Base-by-base conservation (phyloP, 2,888 invertebrate genomes). In the Phengaris arion region DNA sequence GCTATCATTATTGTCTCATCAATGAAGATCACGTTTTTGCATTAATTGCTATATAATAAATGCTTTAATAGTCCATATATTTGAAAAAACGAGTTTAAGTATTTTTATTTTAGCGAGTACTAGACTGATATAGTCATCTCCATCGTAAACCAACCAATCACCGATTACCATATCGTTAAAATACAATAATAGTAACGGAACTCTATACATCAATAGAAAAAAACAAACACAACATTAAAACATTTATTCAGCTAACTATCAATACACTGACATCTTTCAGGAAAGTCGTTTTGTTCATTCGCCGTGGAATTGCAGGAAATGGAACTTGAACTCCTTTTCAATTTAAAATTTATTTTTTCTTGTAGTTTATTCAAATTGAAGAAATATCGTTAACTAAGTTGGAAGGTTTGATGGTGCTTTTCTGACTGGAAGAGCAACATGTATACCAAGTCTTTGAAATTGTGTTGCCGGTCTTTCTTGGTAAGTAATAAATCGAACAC, bases 241-340 rank as follows among this genome's bases (percentile, higher is more conserved):
- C 51, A 70, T 64, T 35, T 35, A 64, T 70, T 70, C 51, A 48
- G 64, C 64, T 64, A 51, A 69, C 69, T 70, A 48, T 51, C 70
- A 70, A 70, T 70, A 70, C 70, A 70, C 51, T 51, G 48, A 48
- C 70, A 12, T 70, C 51, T 70, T 51, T 51, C 70, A 70, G 51
- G 70, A 2, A 51, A 70, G 70, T 70, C 51, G 51, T 70, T 35
- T 70, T 70, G 51, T 70, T 70, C 51, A 69, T 51, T 69, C 51
- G 69, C 69, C 69, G 48, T 51, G 22, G 15, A 69, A 70, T 70
- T 51, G 70, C 51, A 51, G 70, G 70, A 70, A 70, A 70, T 70
- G 22, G 48, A 70, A 69, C 70, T 70, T 70, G 70, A 70, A 70
- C 51, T 70, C 51, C 10, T 70, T 70, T 70, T 70, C 70, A 70